phyloP scores from a whole-genome alignment of 2,797 vertebrate species.

The Channallabes apus region DNA sequence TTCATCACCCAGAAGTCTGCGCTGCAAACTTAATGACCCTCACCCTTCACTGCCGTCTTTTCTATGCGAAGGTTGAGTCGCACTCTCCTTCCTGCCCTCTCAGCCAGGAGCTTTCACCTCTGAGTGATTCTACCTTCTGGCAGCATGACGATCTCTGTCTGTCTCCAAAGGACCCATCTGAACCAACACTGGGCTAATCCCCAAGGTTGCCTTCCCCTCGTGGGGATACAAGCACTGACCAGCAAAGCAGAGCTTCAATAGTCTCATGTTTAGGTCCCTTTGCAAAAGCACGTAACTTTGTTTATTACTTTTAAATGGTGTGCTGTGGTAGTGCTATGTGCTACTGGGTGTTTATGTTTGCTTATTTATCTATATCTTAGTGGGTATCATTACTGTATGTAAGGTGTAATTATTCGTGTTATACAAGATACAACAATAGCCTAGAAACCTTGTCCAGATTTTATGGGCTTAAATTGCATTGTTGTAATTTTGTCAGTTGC shows the following conservation, averaged over 20 bases:
- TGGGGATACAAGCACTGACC: slow-evolving; percentile 62
- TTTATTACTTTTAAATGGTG: slow-evolving; percentile 55
- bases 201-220: slow-evolving; percentile 65
- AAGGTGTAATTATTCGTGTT: slow-evolving; percentile 26
- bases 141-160: slow-evolving; percentile 60
- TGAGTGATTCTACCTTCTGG: slow-evolving; percentile 56
- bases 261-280: slow-evolving; percentile 54
- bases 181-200: slow-evolving; percentile 67
- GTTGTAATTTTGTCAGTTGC: neutral
- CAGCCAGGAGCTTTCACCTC: slow-evolving; percentile 50
- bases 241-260: slow-evolving; percentile 55
- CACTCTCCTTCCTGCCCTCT: slow-evolving; percentile 32
- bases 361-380: neutral
- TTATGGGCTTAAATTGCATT: slow-evolving; percentile 13
- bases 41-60: slow-evolving; percentile 41
- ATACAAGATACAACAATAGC: slow-evolving; percentile 26
- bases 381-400: slow-evolving; percentile 1
- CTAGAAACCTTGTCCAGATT: neutral
- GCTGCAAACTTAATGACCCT: slow-evolving; percentile 48
- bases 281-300: slow-evolving; percentile 41
- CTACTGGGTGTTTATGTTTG: slow-evolving; percentile 21
- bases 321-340: slow-evolving; percentile 19
- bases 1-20: slow-evolving; percentile 53
- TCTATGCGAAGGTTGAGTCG: slow-evolving; percentile 23
- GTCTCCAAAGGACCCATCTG: slow-evolving; percentile 70